Evolutionary conservation across 2,888 invertebrate species (phyloP).

Genomic region (Ellobium chinense): DNA sequence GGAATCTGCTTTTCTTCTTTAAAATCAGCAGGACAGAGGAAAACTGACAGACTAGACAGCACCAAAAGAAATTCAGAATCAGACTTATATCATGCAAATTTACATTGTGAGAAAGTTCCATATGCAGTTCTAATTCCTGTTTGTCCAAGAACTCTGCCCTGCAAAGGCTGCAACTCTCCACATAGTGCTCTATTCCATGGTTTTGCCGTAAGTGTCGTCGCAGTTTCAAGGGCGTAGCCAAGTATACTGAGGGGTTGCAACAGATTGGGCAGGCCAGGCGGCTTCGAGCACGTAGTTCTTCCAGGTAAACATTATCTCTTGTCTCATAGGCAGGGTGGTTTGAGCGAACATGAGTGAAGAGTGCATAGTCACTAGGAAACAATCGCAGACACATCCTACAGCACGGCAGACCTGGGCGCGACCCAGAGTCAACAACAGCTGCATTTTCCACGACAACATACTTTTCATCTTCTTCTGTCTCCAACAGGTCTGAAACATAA

Average conservation of each 20-base stretch:
- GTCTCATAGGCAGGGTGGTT: conserved; percentile 10
- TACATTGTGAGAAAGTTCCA: conserved; percentile 34
- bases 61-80: too few species aligned
- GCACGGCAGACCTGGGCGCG: conserved; percentile 50
- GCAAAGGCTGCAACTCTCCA: conserved; percentile 27
- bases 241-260: conserved; percentile 9
- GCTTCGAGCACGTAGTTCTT: conserved; percentile 28
- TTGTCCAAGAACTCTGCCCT: conserved; percentile 30
- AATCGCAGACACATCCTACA: conserved; percentile 40
- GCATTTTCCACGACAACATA: conserved; percentile 28
- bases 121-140: conserved; percentile 23
- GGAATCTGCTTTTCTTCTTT: too few species aligned
- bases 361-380: conserved; percentile 30
- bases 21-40: background rate
- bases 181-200: conserved; percentile 32
- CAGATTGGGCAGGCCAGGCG: conserved; percentile 33
- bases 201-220: conserved; percentile 8
- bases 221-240: conserved; percentile 25
- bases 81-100: too few species aligned
- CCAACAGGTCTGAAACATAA: background rate
- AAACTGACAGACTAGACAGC: background rate
- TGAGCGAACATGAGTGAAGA: conserved; percentile 30
- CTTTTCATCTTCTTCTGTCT: background rate
- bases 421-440: conserved; percentile 13
- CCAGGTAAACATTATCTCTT: conserved; percentile 21